A percentile compares a stretch with the other conserved stretches of the same genome.
Evolutionary conservation across 2,113 vertebrate species (phyloP).

Genomic region (Rana temporaria): DNA sequence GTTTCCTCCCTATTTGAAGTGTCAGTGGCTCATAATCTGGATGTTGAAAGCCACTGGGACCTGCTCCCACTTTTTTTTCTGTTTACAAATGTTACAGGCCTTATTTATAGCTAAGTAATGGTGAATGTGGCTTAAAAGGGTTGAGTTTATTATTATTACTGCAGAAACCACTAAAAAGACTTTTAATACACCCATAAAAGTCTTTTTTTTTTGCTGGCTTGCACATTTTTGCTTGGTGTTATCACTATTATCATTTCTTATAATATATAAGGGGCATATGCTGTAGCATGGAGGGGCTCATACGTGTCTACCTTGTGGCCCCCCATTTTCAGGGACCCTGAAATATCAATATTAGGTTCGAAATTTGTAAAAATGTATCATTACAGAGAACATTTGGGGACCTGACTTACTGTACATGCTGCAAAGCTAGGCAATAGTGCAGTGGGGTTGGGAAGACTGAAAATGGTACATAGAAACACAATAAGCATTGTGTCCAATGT

Average conservation of each 20-base stretch:
- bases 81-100: slow-evolving; percentile 41
- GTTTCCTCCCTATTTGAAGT: slow-evolving; percentile 52
- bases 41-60: slow-evolving; percentile 55
- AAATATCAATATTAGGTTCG: too few relatives aligned
- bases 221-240: slow-evolving; percentile 11
- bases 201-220: not conserved
- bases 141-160: slow-evolving; percentile 49
- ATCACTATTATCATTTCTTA: slow-evolving; percentile 5
- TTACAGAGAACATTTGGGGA: too few relatives aligned
- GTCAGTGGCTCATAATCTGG: slow-evolving; percentile 49
- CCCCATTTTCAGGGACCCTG: too few relatives aligned
- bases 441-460: too few relatives aligned
- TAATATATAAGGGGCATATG: not conserved
- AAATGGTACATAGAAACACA: too few relatives aligned
- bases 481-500: too few relatives aligned
- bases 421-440: too few relatives aligned
- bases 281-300: too few relatives aligned
- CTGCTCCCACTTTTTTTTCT: slow-evolving; percentile 50
- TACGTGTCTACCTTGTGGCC: too few relatives aligned
- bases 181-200: slow-evolving; percentile 16
- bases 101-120: slow-evolving; percentile 48
- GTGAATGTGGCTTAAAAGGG: slow-evolving; percentile 31
- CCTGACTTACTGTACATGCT: too few relatives aligned
- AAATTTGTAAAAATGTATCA: too few relatives aligned
- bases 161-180: slow-evolving; percentile 27